Conservation (phyloP, 2,888 invertebrate species). For the Ceramica pisi region DNA sequence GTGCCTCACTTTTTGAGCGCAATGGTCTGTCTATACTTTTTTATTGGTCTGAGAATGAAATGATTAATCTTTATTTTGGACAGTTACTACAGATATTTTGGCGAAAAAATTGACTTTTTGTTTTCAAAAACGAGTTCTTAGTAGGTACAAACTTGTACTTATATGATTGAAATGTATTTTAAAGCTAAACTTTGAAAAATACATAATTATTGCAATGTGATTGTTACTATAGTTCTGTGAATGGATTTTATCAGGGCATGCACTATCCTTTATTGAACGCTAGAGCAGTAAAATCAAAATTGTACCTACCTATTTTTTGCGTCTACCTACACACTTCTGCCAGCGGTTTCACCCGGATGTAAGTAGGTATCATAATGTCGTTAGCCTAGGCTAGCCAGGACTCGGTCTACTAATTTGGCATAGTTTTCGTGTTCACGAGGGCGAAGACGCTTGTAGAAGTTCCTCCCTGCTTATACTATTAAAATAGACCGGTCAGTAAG, state of each 20-base stretch:
- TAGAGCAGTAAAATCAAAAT: neutral
- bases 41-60: no score
- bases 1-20: no score
- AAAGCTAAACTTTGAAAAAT: constrained; percentile 8
- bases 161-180: constrained; percentile 13
- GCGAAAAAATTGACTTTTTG: neutral
- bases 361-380: neutral
- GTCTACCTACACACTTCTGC: neutral
- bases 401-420: neutral
- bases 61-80: neutral
- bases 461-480: no score
- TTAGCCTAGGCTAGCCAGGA: neutral
- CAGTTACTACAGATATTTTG: constrained; percentile 1
- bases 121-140: constrained; percentile 8
- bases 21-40: no score
- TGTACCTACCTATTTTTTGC: neutral
- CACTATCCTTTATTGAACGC: neutral
- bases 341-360: neutral
- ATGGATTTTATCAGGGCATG: constrained; percentile 7
- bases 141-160: constrained; percentile 16
- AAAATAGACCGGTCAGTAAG: no score
- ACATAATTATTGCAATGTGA: neutral
- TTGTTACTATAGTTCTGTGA: constrained; percentile 8
- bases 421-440: no score
- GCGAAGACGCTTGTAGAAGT: neutral